These are phyloP conservation scores for Thalassoma bifasciatum DNA, from an alignment of 2,113 vertebrate genomes.

Conservation along the genomic window DNA sequence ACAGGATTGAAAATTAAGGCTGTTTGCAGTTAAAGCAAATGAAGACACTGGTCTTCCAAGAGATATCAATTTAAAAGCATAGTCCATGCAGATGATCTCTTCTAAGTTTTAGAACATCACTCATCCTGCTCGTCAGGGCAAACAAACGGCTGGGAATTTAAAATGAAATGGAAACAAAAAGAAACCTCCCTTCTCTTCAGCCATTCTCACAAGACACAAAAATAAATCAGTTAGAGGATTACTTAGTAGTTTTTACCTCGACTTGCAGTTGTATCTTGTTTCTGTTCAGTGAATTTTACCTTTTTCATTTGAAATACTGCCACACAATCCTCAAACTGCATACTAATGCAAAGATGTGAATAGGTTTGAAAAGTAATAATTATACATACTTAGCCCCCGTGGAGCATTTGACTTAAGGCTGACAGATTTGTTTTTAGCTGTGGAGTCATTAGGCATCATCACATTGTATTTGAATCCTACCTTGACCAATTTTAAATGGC, in stretches of 20 bases:
- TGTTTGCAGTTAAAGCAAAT: too few relatives aligned
- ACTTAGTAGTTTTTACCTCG: too few relatives aligned
- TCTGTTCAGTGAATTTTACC: too few relatives aligned
- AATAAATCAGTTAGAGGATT: too few relatives aligned
- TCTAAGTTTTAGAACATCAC: not conserved
- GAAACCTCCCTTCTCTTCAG: too few relatives aligned
- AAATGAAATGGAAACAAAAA: not conserved
- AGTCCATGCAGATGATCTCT: not conserved
- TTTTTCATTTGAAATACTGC: not conserved
- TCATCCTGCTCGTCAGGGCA: not conserved
- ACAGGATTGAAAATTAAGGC: not conserved
- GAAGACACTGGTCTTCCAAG: not conserved
- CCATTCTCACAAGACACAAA: too few relatives aligned
- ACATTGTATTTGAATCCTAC: conserved; percentile 16
- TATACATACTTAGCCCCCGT: not conserved
- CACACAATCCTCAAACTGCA: not conserved
- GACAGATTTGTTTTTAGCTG: conserved; percentile 12
- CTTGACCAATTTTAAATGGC: conserved; percentile 25
- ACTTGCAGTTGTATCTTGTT: too few relatives aligned
- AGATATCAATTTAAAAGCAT: not conserved
- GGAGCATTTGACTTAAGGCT: conserved; percentile 4
- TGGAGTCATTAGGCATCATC: conserved; percentile 17
- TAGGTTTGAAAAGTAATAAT: not conserved
- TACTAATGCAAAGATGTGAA: not conserved
- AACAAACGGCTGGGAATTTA: conserved; percentile 1